A percentile compares a stretch with the other conserved stretches of the same genome.
phyloP scores from a whole-genome alignment of 30 jellyfish, hydroid and myxozoan genomes.

The Morbakka virulenta region DNA sequence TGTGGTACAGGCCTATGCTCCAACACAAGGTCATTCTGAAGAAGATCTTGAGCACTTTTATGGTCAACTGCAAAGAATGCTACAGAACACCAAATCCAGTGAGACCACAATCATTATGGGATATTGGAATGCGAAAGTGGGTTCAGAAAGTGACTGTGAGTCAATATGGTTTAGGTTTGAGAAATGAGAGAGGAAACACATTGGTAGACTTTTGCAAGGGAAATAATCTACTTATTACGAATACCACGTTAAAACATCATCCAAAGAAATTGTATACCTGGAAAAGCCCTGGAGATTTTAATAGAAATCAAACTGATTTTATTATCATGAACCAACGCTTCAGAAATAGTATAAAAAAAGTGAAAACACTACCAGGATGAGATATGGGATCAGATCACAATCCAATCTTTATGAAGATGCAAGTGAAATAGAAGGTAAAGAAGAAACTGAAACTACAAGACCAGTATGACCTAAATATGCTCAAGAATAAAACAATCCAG shows the following conservation, averaged over 20 bases:
- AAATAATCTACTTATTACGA: not conserved
- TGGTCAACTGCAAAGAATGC: not conserved
- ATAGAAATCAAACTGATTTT: not conserved
- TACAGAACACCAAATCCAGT: too few species aligned
- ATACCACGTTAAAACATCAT: not conserved
- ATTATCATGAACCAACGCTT: not conserved
- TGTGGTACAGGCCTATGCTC: not conserved
- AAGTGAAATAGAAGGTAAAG: not conserved
- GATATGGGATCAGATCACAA: not conserved
- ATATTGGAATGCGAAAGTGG: slow-evolving; percentile 25
- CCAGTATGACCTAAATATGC: not conserved
- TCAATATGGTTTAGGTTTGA: too few species aligned
- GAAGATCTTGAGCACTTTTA: not conserved
- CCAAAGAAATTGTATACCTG: not conserved
- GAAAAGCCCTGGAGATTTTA: not conserved
- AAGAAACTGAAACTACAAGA: not conserved
- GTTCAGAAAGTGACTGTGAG: too few species aligned
- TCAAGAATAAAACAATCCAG: not conserved
- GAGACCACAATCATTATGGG: too few species aligned
- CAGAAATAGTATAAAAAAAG: not conserved
- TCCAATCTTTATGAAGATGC: not conserved
- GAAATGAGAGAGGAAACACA: not conserved
- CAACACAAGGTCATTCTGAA: not conserved
- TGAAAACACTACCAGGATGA: not conserved
- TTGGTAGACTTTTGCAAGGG: not conserved